Evolutionary conservation across 64 coral and sea anemone genomes (phyloP).

Genomic region (Pocillopora damicornis): DNA sequence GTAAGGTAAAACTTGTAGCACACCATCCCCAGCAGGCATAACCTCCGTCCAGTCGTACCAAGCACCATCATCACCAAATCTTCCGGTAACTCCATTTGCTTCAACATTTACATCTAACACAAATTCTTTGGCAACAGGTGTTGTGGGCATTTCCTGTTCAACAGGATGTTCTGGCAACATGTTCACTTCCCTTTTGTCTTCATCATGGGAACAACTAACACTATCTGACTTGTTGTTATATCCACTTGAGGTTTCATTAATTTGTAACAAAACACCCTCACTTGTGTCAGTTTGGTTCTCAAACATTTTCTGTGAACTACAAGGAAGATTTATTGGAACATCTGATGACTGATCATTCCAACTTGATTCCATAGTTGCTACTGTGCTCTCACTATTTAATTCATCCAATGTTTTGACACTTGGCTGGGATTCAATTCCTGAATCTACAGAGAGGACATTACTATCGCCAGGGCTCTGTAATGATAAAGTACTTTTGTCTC

Average conservation of each 20-base stretch:
- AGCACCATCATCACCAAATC: slow-evolving; percentile 69
- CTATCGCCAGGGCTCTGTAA: slow-evolving; percentile 3
- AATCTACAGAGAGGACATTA: slow-evolving; percentile 28
- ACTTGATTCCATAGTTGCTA: background rate
- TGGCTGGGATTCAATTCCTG: slow-evolving; percentile 26
- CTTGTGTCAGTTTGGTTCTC: background rate
- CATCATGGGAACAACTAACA: slow-evolving; percentile 5
- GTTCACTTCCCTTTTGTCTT: background rate
- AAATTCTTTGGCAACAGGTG: slow-evolving; percentile 40
- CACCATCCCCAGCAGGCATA: slow-evolving; percentile 76
- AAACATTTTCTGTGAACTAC: background rate
- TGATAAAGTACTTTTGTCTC: background rate
- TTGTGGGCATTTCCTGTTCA: slow-evolving; percentile 33
- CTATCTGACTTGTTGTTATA: background rate
- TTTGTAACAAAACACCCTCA: no score
- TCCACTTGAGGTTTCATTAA: background rate
- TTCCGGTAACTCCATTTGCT: slow-evolving; percentile 90
- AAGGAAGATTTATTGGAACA: background rate
- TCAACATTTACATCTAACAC: slow-evolving; percentile 66
- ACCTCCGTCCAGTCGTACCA: slow-evolving; percentile 91
- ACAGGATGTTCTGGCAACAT: slow-evolving; percentile 11
- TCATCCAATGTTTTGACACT: slow-evolving; percentile 8
- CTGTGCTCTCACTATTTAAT: background rate
- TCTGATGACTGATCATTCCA: background rate
- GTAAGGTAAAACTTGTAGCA: slow-evolving; percentile 86